Conservation (phyloP, 2,113 vertebrate species). For the Chaetodon auriga region DNA sequence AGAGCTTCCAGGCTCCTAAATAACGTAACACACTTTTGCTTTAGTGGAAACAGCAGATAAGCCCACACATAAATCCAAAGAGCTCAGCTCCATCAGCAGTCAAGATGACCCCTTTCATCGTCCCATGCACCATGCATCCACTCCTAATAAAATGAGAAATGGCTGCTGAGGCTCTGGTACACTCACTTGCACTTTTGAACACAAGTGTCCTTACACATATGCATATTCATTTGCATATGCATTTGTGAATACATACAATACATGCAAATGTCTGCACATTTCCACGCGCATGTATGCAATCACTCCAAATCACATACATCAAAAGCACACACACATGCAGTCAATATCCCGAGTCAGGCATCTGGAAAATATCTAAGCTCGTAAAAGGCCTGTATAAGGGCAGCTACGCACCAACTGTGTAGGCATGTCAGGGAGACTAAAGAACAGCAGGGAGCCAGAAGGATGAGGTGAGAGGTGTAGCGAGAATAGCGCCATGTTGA, state of each 20-base stretch:
- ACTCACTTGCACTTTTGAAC: conserved; percentile 20
- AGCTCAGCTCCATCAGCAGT: conserved; percentile 54
- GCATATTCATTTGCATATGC: conserved; percentile 21
- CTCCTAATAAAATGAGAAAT: conserved; percentile 54
- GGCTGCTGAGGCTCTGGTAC: neutral
- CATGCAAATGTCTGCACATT: conserved; percentile 14
- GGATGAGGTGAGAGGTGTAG: conserved; percentile 70
- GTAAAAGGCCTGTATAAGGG: conserved; percentile 58
- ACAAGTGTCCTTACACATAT: conserved; percentile 4
- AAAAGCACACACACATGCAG: conserved; percentile 40
- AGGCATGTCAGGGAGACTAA: conserved; percentile 65
- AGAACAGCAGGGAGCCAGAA: conserved; percentile 73
- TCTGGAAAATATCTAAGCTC: conserved; percentile 74
- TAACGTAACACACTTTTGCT: conserved; percentile 59
- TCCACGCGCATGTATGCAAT: neutral
- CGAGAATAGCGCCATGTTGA: conserved; percentile 66
- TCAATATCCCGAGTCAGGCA: conserved; percentile 64
- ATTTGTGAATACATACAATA: neutral
- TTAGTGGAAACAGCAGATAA: conserved; percentile 64
- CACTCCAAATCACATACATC: conserved; percentile 42
- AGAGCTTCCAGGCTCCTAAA: conserved; percentile 51
- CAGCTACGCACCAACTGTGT: conserved; percentile 67
- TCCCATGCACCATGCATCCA: conserved; percentile 3
- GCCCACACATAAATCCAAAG: conserved; percentile 47
- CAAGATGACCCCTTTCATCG: conserved; percentile 58